Evolutionary conservation across 1,140 invertebrate genomes (phyloP).

Genomic region (Samia ricini): DNA sequence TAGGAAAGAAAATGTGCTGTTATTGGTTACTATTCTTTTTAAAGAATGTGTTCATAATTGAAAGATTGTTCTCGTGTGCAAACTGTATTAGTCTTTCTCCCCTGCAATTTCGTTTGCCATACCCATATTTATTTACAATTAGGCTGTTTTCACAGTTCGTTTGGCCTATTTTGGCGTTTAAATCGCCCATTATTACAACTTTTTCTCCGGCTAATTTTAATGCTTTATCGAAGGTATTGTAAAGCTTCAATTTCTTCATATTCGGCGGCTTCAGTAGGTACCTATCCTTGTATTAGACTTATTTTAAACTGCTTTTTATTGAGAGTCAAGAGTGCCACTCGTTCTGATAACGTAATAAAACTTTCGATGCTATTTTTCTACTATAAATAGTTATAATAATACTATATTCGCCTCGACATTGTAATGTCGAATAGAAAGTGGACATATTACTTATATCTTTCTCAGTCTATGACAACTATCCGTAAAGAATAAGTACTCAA

Average conservation of each 20-base stretch:
- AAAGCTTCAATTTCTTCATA: background rate
- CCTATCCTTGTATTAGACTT: background rate
- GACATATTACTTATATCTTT: too few relatives aligned
- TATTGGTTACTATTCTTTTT: too few relatives aligned
- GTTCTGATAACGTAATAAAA: background rate
- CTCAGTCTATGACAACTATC: too few relatives aligned
- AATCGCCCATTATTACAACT: background rate
- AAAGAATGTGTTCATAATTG: background rate
- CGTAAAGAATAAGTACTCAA: too few relatives aligned
- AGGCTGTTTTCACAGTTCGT: background rate
- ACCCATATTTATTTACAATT: background rate
- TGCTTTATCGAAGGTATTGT: background rate
- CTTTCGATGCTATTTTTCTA: conserved; percentile 9
- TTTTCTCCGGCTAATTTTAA: background rate
- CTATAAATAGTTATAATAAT: too few relatives aligned
- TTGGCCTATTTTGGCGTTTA: background rate
- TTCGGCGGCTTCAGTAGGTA: background rate
- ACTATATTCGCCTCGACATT: too few relatives aligned
- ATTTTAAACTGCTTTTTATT: background rate
- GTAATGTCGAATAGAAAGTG: too few relatives aligned
- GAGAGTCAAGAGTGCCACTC: background rate
- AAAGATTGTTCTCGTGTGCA: background rate
- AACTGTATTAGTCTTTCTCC: background rate
- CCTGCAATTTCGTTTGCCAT: background rate
- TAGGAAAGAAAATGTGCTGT: too few relatives aligned